Conservation (phyloP, 2,113 vertebrate genomes). For the Brienomyrus longianalis region DNA sequence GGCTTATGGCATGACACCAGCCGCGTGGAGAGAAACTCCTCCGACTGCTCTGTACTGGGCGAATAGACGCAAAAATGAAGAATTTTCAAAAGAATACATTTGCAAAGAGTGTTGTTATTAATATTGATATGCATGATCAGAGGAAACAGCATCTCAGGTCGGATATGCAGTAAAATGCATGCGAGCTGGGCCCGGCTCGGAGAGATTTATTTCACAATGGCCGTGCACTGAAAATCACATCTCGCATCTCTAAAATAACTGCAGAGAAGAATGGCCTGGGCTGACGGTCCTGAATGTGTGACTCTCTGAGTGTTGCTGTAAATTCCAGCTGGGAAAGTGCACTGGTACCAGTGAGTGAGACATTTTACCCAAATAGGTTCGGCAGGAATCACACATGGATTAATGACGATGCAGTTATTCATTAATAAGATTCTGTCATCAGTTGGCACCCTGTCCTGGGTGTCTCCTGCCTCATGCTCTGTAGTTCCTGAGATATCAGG, state of each 20-base stretch:
- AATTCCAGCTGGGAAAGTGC: background rate
- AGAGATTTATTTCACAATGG: background rate
- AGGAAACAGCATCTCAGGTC: background rate
- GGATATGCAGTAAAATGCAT: background rate
- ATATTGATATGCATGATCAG: background rate
- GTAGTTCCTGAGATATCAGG: background rate
- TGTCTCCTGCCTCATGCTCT: background rate
- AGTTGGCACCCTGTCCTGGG: background rate
- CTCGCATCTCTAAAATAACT: background rate
- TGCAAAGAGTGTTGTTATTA: background rate
- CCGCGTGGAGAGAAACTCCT: too few species aligned
- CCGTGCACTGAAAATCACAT: background rate
- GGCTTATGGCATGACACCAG: too few species aligned
- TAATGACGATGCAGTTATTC: background rate
- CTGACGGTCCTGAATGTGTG: background rate
- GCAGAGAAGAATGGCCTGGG: background rate
- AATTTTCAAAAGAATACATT: background rate
- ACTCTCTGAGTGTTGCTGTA: background rate
- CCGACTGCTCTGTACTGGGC: too few species aligned
- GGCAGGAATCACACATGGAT: background rate
- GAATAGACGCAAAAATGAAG: background rate
- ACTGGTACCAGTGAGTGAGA: background rate
- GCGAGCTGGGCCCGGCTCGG: background rate
- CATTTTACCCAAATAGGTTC: background rate
- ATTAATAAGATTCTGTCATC: background rate